These are phyloP conservation scores for Gobius niger DNA, from an alignment of 2,113 vertebrate species.

Conservation along the genomic window DNA sequence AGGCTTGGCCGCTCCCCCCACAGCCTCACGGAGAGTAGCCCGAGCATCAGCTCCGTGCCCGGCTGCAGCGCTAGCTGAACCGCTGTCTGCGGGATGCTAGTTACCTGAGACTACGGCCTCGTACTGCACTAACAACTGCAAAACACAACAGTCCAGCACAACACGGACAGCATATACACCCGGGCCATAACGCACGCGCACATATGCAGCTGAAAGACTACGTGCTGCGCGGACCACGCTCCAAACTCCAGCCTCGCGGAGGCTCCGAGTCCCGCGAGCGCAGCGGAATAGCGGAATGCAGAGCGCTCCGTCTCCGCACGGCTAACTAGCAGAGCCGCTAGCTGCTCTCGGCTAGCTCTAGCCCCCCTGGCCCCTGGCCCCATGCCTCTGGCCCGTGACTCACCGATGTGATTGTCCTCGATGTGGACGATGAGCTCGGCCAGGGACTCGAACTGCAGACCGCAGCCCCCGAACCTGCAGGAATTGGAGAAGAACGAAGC, in stretches of 20 bases:
- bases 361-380: slow-evolving; percentile 27
- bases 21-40: background rate
- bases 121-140: slow-evolving; percentile 18
- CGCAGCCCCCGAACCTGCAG: slow-evolving; percentile 95
- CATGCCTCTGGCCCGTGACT: slow-evolving; percentile 50
- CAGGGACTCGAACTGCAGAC: slow-evolving; percentile 91
- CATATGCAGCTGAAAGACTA: accelerated
- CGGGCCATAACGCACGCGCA: background rate
- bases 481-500: slow-evolving; percentile 97
- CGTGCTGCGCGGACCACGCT: background rate
- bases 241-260: background rate
- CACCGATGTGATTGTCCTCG: slow-evolving; percentile 92
- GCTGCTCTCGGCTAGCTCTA: slow-evolving; percentile 19
- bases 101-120: slow-evolving; percentile 61
- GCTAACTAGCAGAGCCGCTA: slow-evolving; percentile 49
- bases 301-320: slow-evolving; percentile 17
- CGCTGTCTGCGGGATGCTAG: slow-evolving; percentile 59
- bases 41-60: slow-evolving; percentile 47
- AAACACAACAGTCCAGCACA: background rate
- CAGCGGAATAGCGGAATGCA: slow-evolving; percentile 61
- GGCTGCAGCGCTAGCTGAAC: slow-evolving; percentile 38
- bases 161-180: background rate
- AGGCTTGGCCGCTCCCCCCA: background rate
- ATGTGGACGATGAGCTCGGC: slow-evolving; percentile 96
- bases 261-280: slow-evolving; percentile 8